phyloP scores from a whole-genome alignment of 2,888 invertebrate species.

The Lithophane ornitopus region DNA sequence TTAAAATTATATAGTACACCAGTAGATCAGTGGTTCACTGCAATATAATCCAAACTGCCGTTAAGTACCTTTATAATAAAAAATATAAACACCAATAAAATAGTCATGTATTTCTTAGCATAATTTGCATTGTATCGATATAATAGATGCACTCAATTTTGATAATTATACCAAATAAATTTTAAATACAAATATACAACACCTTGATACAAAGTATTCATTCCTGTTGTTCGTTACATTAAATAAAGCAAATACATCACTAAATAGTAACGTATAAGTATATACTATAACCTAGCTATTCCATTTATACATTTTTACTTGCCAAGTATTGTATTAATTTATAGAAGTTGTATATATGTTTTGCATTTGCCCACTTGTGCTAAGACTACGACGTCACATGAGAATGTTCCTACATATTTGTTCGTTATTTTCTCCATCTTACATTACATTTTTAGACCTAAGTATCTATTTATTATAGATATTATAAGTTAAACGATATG shows the following conservation, averaged over 20 bases:
- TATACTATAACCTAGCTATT: slow-evolving; percentile 67
- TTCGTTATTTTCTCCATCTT: slow-evolving; percentile 74
- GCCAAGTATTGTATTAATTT: slow-evolving; percentile 81
- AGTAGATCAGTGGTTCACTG: slow-evolving; percentile 62
- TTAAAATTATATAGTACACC: slow-evolving; percentile 77
- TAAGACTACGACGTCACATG: slow-evolving; percentile 77
- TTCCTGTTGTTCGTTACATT: slow-evolving; percentile 66
- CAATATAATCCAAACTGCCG: slow-evolving; percentile 67
- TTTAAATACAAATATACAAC: slow-evolving; percentile 52
- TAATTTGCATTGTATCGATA: slow-evolving; percentile 62
- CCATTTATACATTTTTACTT: slow-evolving; percentile 78
- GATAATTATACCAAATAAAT: slow-evolving; percentile 54
- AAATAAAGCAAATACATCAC: slow-evolving; percentile 44
- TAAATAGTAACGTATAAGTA: slow-evolving; percentile 53
- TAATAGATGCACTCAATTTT: slow-evolving; percentile 69
- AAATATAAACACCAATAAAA: slow-evolving; percentile 47
- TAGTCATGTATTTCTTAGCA: slow-evolving; percentile 57
- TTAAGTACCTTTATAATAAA: slow-evolving; percentile 55
- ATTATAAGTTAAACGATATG: slow-evolving; percentile 75
- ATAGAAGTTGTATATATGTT: slow-evolving; percentile 68
- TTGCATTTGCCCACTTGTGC: slow-evolving; percentile 76
- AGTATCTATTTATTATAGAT: slow-evolving; percentile 84
- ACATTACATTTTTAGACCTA: slow-evolving; percentile 75
- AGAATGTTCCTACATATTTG: slow-evolving; percentile 84
- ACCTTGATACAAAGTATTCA: slow-evolving; percentile 65